Evolutionary conservation across 2,888 invertebrate species (phyloP), one percentile per base, ranked within the genome.

Genomic region (Erebia ligea): DNA sequence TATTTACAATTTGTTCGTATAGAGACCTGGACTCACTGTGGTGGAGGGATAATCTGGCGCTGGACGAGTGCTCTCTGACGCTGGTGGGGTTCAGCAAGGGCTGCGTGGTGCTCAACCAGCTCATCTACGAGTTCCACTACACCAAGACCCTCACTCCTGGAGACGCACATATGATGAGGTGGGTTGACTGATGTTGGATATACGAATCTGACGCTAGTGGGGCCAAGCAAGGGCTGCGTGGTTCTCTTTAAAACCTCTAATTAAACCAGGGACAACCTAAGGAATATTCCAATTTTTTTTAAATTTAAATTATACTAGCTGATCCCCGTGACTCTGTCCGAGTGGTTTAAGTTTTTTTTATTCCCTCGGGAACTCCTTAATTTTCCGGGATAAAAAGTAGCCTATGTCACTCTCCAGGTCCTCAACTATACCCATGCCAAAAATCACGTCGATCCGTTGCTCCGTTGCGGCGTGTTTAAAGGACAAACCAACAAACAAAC

Each of bases 191-290:
- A 54, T 19, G 17, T n/a, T 34, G 34, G 34, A 34, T 6, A 34
- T 34, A 6, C 6, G 34, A 6, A 6, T 34, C 88, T 96, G 72
- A 94, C 94, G 62, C 86, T 98, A 76, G 94, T 98, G 72, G 98
- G 97, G 2, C 98, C 98, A 88, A 98, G 98, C 90, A 98, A 98
- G 94, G 98, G 98, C 71, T 98, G 98, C 88, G 97, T 98, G 71
- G 98, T 98, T 73, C 50, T 50, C 25, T 4, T 25, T n/a, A n/a
- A n/a, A 25, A 25, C 25, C 25, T 25, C 3, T 25, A 25, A 25
- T 25, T 34, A 34, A 34, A 34, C 34, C 34, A n/a, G n/a, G n/a
- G n/a, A n/a, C n/a, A n/a, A n/a, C 34, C 34, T 34, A 34, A 6
- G 0, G 34, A 34, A 34, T 34, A 6, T 34, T 5, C 34, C 6